A percentile compares a stretch with the other conserved stretches of the same genome.
These are phyloP conservation scores for Donacobius atricapilla DNA, from an alignment of 2,113 vertebrate species.

Conservation along the genomic window DNA sequence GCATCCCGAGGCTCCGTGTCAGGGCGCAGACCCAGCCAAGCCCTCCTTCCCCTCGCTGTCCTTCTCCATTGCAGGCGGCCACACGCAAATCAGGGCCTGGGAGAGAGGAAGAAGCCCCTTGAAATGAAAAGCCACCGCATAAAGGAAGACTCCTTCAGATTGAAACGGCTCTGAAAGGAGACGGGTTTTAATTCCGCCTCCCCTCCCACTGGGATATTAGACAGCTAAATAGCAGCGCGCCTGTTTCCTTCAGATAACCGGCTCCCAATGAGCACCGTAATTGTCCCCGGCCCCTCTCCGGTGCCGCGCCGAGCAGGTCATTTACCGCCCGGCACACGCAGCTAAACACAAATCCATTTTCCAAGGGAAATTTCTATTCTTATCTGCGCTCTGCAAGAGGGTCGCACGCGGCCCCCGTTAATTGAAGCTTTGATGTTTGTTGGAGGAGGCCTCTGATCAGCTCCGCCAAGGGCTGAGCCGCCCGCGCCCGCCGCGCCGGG, in stretches of 20 bases:
- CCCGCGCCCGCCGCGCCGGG: background rate
- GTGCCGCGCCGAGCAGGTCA: conserved; percentile 66
- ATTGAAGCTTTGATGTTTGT: conserved; percentile 75
- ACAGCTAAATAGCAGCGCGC: conserved; percentile 65
- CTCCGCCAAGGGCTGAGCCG: background rate
- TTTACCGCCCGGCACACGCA: conserved; percentile 69
- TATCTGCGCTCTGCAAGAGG: conserved; percentile 81
- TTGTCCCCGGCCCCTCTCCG: conserved; percentile 71
- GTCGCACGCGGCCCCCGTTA: conserved; percentile 68
- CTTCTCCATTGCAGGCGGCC: background rate
- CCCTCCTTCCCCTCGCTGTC: background rate
- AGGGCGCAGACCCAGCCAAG: background rate
- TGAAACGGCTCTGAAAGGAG: conserved; percentile 34
- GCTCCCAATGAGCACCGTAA: conserved; percentile 72
- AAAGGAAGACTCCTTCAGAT: conserved; percentile 31
- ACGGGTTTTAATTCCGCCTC: conserved; percentile 51
- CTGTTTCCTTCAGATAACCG: conserved; percentile 79
- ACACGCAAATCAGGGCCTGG: background rate
- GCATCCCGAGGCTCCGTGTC: background rate
- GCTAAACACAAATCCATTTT: conserved; percentile 77
- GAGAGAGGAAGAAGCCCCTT: background rate
- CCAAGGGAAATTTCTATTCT: conserved; percentile 76
- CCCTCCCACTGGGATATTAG: conserved; percentile 70
- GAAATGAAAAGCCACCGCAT: background rate
- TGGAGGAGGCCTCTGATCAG: conserved; percentile 71